phyloP scores from a whole-genome alignment of 2,888 invertebrate genomes.

The Eretmocerus hayati region DNA sequence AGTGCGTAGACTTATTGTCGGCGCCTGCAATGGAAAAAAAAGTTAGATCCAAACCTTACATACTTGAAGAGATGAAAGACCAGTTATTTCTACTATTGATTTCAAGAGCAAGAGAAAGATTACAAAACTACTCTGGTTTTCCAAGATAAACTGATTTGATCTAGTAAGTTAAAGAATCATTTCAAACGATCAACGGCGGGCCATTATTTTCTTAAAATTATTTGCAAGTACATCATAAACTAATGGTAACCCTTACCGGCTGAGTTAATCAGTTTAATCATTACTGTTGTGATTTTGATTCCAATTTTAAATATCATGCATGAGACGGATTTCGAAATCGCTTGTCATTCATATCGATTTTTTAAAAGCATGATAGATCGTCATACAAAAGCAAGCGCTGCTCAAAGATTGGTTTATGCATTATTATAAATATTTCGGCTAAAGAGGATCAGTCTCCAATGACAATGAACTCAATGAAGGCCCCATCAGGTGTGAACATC shows the following conservation, averaged over 20 bases:
- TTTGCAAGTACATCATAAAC: not conserved
- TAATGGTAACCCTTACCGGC: not conserved
- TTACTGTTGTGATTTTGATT: too few relatives aligned
- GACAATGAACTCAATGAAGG: not conserved
- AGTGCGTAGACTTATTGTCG: constrained; percentile 48
- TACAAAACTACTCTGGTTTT: too few relatives aligned
- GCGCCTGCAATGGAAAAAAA: constrained; percentile 48
- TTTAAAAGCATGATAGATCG: too few relatives aligned
- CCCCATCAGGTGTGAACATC: too few relatives aligned
- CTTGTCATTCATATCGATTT: too few relatives aligned
- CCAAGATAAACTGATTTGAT: too few relatives aligned
- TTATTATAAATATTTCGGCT: constrained; percentile 1
- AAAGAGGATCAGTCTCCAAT: not conserved
- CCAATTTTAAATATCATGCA: too few relatives aligned
- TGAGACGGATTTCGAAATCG: too few relatives aligned
- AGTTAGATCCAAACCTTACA: constrained; percentile 33
- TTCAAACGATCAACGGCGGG: not conserved
- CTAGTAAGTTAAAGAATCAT: too few relatives aligned
- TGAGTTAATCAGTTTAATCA: too few relatives aligned
- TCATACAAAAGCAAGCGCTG: too few relatives aligned
- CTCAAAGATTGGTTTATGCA: constrained; percentile 3
- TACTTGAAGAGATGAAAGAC: constrained; percentile 15
- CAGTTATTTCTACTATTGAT: constrained; percentile 4
- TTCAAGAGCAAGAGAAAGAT: not conserved
- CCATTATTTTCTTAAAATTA: constrained; percentile 19